Evolutionary conservation across 2,797 vertebrate species (phyloP), one percentile per base, ranked within the genome.

Genomic region (Graptemys geographica): DNA sequence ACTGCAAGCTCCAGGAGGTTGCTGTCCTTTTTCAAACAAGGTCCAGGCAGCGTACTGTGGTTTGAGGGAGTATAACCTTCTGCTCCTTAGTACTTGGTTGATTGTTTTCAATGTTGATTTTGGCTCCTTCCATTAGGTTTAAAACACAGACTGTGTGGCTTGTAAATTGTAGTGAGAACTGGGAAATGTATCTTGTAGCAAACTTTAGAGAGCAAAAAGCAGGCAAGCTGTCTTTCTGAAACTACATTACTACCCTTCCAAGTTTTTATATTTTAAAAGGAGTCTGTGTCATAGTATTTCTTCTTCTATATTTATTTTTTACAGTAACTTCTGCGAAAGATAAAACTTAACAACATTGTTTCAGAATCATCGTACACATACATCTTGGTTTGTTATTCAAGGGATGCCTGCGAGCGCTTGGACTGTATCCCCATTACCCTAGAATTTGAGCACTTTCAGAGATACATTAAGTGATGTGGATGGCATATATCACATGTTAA

Each of bases 31-130:
- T 65, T 62, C 27, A 44, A 49, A 83, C 83, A 85, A 88, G 93
- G 79, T 31, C 44, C 41, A 57, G 81, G 31, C 19, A 41, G n/a
- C 12, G 41, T 65, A 33, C n/a, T 83, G 28, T 90, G 72, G 94
- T 27, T 84, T 89, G 85, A 52, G 81, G 59, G 47, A 11, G 27
- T 90, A 84, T 87, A 92, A 92, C 90, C 93, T 96, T 94, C 37
- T 96, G 96, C 95, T 97, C 96, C 90, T 93, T 96, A 87, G 96
- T 94, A 96, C 84, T 94, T 96, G 83, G 92, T 92, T 79, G 82
- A 65, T 27, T 84, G 93, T 90, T 92, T 94, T 94, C 95, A 86
- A 95, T 95, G 88, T 94, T 96, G 86, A 37, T 97, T 95, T 97
- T 96, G 94, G 94, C 94, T 96, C 59, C 74, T 91, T 93, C 86